phyloP scores from a whole-genome alignment of 2,113 vertebrate genomes.

The Murina feae region DNA sequence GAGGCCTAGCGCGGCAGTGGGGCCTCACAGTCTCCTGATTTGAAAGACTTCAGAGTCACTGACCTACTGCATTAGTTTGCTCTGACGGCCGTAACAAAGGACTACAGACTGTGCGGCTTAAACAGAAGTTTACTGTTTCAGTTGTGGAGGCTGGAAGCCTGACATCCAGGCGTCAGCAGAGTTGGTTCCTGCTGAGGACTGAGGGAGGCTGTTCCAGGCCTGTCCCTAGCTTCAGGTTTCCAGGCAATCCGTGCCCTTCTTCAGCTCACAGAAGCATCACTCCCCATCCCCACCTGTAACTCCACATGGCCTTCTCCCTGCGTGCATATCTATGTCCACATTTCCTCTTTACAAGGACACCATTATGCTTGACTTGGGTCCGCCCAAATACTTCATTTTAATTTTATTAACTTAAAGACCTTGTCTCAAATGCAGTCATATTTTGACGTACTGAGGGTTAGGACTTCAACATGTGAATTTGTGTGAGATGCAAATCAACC shows the following conservation, averaged over 20 bases:
- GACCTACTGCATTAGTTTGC: neutral
- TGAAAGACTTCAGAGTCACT: neutral
- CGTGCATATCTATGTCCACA: neutral
- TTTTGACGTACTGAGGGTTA: neutral
- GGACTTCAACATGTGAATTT: neutral
- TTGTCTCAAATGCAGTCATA: neutral
- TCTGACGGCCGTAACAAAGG: neutral
- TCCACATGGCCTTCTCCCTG: fast-evolving
- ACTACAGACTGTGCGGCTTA: neutral
- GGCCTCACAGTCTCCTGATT: neutral
- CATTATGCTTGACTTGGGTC: neutral
- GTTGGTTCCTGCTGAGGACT: neutral
- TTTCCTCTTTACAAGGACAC: neutral
- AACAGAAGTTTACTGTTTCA: neutral
- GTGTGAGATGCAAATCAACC: neutral
- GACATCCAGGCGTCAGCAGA: neutral
- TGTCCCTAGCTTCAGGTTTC: neutral
- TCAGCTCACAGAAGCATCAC: neutral
- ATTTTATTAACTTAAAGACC: neutral
- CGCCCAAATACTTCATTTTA: neutral
- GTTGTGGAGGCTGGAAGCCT: neutral
- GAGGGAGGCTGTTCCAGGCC: fast-evolving
- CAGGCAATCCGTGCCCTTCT: fast-evolving
- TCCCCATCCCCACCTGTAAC: neutral
- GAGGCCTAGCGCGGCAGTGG: neutral